phyloP scores from a whole-genome alignment of 2,888 invertebrate species.

The Caenorhabditis panamensis region DNA sequence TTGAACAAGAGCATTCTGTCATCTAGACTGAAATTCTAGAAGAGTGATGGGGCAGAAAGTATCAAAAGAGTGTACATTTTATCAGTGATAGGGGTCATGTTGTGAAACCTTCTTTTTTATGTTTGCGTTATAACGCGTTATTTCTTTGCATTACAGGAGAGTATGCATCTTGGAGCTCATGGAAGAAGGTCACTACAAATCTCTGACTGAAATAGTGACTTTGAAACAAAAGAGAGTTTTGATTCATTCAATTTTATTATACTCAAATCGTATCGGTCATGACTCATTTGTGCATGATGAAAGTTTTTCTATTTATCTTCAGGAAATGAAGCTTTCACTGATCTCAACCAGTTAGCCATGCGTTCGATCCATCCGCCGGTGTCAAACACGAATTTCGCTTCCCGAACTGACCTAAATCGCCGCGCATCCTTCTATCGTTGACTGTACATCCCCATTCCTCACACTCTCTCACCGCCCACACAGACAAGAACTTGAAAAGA shows the following conservation, averaged over 20 bases:
- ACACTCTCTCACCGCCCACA: not conserved
- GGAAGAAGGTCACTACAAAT: too few relatives aligned
- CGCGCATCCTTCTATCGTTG: constrained; percentile 39
- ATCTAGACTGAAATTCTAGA: not conserved
- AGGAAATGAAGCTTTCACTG: not conserved
- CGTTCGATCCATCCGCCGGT: not conserved
- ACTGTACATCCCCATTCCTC: constrained; percentile 22
- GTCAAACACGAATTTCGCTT: constrained; percentile 5
- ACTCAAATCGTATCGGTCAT: too few relatives aligned
- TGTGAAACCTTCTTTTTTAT: too few relatives aligned
- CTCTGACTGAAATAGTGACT: too few relatives aligned
- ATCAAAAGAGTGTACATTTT: too few relatives aligned
- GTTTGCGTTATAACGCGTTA: too few relatives aligned
- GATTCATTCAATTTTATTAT: too few relatives aligned
- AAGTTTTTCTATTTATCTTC: not conserved
- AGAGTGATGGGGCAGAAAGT: not conserved
- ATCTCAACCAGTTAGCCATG: not conserved
- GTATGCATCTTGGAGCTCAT: too few relatives aligned
- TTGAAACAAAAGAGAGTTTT: too few relatives aligned
- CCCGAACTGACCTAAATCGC: constrained; percentile 49
- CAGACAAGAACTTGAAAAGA: constrained; percentile 3
- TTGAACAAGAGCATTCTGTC: not conserved
- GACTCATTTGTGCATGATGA: too few relatives aligned
- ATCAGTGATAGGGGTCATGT: too few relatives aligned
- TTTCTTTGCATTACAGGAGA: too few relatives aligned